Evolutionary conservation across 2,797 vertebrate genomes (phyloP).

Genomic region (Diceros bicornis): DNA sequence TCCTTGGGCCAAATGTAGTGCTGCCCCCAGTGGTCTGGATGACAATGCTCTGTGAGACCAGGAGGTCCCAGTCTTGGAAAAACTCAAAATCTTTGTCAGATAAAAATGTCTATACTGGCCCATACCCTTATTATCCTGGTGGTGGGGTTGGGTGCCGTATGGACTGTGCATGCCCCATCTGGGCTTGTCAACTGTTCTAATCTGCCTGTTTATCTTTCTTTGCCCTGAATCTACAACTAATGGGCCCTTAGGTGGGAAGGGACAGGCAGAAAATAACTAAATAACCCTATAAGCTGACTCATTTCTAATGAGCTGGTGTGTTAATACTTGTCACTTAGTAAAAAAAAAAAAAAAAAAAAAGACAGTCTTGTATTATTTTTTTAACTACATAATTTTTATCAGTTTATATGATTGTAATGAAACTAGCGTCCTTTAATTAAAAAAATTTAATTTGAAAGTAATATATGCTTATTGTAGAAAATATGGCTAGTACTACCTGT

Average conservation of each 20-base stretch:
- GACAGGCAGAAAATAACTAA: constrained; percentile 38
- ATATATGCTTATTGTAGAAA: background rate
- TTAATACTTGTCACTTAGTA: constrained; percentile 18
- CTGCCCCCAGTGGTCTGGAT: background rate
- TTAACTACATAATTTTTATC: background rate
- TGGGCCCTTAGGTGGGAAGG: background rate
- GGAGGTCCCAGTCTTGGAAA: background rate
- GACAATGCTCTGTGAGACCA: background rate
- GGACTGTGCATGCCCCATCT: background rate
- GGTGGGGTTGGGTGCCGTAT: background rate
- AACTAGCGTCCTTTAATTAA: constrained; percentile 4
- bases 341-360: no score
- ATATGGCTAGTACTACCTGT: constrained; percentile 9
- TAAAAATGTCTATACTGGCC: background rate
- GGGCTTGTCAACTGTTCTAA: background rate
- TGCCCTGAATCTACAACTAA: background rate
- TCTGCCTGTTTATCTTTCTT: background rate
- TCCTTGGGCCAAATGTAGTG: background rate
- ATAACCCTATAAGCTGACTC: background rate
- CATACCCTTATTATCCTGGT: background rate
- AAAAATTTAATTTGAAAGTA: constrained; percentile 37
- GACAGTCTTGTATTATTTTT: constrained; percentile 1
- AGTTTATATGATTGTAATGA: background rate
- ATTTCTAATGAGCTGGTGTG: constrained; percentile 4
- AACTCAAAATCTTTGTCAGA: background rate